Evolutionary conservation across 2,888 invertebrate species (phyloP).

Genomic region (Emmelina monodactyla): DNA sequence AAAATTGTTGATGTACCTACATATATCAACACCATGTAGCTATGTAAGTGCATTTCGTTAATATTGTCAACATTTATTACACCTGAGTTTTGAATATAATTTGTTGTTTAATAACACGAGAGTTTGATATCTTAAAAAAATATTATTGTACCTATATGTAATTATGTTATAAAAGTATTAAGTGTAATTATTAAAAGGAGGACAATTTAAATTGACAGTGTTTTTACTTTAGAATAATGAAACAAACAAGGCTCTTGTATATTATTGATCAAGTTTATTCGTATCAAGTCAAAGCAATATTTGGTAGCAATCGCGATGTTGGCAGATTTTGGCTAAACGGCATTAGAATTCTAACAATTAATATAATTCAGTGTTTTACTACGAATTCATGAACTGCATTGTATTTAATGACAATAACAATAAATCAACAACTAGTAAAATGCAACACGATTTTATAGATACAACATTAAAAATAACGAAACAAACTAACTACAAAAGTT

Average conservation of each 20-base stretch:
- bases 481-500: constrained; percentile 5
- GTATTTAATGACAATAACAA: neutral
- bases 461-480: constrained; percentile 14
- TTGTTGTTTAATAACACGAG: constrained; percentile 54
- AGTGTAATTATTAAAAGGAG: constrained; percentile 64
- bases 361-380: too few relatives aligned
- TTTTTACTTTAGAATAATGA: too few relatives aligned
- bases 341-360: too few relatives aligned
- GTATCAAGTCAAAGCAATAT: too few relatives aligned
- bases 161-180: constrained; percentile 67
- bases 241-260: too few relatives aligned
- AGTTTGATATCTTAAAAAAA: constrained; percentile 61
- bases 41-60: constrained; percentile 56
- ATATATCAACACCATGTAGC: constrained; percentile 37
- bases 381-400: too few relatives aligned
- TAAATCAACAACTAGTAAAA: neutral
- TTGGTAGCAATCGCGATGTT: too few relatives aligned
- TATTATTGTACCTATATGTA: constrained; percentile 64
- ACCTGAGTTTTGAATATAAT: constrained; percentile 46
- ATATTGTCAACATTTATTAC: constrained; percentile 45
- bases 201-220: constrained; percentile 54
- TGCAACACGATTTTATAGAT: constrained; percentile 6
- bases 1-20: constrained; percentile 37
- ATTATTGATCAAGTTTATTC: too few relatives aligned
- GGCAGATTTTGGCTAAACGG: too few relatives aligned